These are phyloP conservation scores for Conistra vaccinii DNA, from an alignment of 2,888 invertebrate species.

Conservation along the genomic window DNA sequence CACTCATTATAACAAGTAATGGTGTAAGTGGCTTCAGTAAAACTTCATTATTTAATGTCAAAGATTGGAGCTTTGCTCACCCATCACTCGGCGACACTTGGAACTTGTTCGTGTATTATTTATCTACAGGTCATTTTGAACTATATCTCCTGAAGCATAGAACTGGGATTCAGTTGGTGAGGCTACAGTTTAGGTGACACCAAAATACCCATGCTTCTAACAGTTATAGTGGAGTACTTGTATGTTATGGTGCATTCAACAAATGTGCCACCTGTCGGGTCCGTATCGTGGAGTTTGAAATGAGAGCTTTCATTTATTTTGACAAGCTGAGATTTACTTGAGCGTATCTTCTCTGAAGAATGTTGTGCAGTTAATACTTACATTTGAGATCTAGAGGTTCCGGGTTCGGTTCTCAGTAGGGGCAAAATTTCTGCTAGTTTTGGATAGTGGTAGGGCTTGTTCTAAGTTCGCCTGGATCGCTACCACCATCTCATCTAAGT, in stretches of 20 bases:
- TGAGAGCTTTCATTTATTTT: conserved; percentile 41
- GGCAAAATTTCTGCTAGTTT: no score
- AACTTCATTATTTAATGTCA: conserved; percentile 86
- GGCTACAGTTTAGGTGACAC: conserved; percentile 41
- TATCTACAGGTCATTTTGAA: conserved; percentile 53
- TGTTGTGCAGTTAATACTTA: conserved; percentile 24
- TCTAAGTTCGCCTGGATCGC: no score
- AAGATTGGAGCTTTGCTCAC: conserved; percentile 77
- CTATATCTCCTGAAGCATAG: conserved; percentile 48
- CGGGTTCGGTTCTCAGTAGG: no score
- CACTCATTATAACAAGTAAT: conserved; percentile 82
- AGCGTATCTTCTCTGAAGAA: conserved; percentile 20
- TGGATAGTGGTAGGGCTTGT: no score
- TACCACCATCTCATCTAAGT: no score
- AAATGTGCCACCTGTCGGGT: conserved; percentile 55
- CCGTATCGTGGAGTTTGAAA: conserved; percentile 19
- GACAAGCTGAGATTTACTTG: conserved; percentile 25
- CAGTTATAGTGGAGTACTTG: conserved; percentile 65
- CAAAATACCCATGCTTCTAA: conserved; percentile 56
- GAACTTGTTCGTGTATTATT: conserved; percentile 67
- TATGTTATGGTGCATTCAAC: conserved; percentile 51
- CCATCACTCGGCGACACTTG: conserved; percentile 75
- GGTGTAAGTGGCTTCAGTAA: conserved; percentile 81
- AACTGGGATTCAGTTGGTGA: conserved; percentile 10
- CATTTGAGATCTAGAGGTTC: neutral